Conservation (phyloP, 2,797 vertebrate species). For the Rhadinocentrus ornatus region DNA sequence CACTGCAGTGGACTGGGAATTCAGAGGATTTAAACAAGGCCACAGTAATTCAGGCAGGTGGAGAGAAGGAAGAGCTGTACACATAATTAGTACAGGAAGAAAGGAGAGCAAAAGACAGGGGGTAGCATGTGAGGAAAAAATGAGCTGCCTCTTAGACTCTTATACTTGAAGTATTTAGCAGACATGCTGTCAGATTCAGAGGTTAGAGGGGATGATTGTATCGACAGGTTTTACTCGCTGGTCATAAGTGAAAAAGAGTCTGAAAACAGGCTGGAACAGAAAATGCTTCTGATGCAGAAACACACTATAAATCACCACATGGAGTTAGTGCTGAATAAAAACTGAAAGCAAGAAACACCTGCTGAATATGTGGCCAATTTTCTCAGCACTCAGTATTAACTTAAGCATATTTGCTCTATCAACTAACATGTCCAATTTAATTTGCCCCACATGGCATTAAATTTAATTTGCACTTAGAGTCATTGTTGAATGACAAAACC, state of each 20-base stretch:
- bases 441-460: slow-evolving; percentile 62
- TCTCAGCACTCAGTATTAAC: slow-evolving; percentile 46
- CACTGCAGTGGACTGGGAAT: slow-evolving; percentile 82
- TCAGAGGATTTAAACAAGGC: slow-evolving; percentile 81
- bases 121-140: slow-evolving; percentile 19
- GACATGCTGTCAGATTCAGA: slow-evolving; percentile 70
- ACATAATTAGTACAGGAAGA: slow-evolving; percentile 41
- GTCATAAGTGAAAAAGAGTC: slow-evolving; percentile 59
- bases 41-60: slow-evolving; percentile 80
- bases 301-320: slow-evolving; percentile 51
- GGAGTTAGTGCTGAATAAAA: slow-evolving; percentile 43
- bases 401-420: slow-evolving; percentile 56
- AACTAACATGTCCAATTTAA: slow-evolving; percentile 57
- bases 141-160: slow-evolving; percentile 36
- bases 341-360: slow-evolving; percentile 36
- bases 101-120: slow-evolving; percentile 12
- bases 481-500: slow-evolving; percentile 40
- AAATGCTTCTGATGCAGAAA: slow-evolving; percentile 55
- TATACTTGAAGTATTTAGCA: slow-evolving; percentile 67
- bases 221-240: slow-evolving; percentile 63
- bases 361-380: slow-evolving; percentile 45
- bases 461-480: slow-evolving; percentile 58
- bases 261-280: slow-evolving; percentile 47
- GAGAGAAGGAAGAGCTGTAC: slow-evolving; percentile 71
- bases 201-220: slow-evolving; percentile 69